Percentiles rank a stretch among this genome's conserved stretches.
Conservation (phyloP, 2,113 vertebrate species). For the Irena cyanogastra region DNA sequence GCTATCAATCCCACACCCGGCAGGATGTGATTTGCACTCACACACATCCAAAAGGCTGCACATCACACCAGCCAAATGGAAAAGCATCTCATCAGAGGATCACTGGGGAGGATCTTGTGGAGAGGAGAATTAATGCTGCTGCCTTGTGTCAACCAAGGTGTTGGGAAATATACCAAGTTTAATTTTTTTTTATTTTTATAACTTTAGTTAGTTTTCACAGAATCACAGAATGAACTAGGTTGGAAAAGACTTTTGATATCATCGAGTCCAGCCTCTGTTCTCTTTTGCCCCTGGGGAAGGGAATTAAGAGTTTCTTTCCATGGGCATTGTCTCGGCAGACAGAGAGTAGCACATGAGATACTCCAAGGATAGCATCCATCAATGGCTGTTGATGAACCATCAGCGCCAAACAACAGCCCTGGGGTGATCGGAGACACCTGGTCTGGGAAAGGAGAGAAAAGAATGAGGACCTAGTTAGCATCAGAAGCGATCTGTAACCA, state of each 20-base stretch:
- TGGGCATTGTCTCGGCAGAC: not conserved
- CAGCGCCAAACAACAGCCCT: not conserved
- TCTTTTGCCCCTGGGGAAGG: not conserved
- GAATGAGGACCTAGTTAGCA: not conserved
- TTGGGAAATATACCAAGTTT: not conserved
- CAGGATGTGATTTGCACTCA: not conserved
- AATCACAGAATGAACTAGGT: not conserved
- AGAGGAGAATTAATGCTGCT: not conserved
- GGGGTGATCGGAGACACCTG: not conserved
- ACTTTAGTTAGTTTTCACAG: not conserved
- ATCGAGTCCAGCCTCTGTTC: not conserved
- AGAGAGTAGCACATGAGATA: not conserved
- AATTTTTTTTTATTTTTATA: not conserved
- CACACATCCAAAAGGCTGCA: not conserved
- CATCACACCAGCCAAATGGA: slow-evolving; percentile 3
- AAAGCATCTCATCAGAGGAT: not conserved
- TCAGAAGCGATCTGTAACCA: not conserved
- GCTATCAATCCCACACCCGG: not conserved
- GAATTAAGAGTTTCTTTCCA: not conserved
- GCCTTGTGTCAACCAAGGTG: not conserved
- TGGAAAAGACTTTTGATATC: not conserved
- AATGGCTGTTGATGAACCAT: not conserved
- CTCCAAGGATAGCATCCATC: not conserved
- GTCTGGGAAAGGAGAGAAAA: not conserved
- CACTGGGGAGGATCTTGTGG: not conserved